Evolutionary conservation across 2,888 invertebrate species (phyloP).

Genomic region (Drosophila parthenogenetica): DNA sequence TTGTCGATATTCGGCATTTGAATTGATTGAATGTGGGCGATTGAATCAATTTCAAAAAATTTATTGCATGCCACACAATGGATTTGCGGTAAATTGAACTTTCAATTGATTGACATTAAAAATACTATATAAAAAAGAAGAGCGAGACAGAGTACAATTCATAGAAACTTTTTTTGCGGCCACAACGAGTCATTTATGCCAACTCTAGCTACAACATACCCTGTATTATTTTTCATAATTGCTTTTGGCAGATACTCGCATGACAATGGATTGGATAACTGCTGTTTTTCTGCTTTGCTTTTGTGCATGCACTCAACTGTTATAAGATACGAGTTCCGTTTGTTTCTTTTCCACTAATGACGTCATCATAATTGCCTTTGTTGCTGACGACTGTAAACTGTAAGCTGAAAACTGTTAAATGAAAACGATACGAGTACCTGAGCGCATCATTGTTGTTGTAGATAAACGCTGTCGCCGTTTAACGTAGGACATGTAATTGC

Average conservation of each 20-base stretch:
- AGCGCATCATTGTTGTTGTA: constrained; percentile 47
- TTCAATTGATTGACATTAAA: constrained; percentile 43
- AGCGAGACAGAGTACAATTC: background rate
- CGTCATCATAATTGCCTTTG: constrained; percentile 68
- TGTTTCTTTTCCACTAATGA: constrained; percentile 60
- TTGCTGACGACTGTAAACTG: constrained; percentile 22
- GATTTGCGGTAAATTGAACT: constrained; percentile 67
- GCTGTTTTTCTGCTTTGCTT: background rate
- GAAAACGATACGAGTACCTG: constrained; percentile 61
- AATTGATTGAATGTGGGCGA: constrained; percentile 71
- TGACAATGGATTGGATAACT: background rate
- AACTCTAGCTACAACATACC: background rate
- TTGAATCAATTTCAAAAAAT: constrained; percentile 61
- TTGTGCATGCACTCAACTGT: constrained; percentile 48
- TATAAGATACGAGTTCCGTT: constrained; percentile 58
- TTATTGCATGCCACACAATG: constrained; percentile 57
- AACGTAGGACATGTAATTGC: constrained; percentile 63
- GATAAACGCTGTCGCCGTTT: constrained; percentile 61
- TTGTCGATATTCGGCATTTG: constrained; percentile 66
- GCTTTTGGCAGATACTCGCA: background rate
- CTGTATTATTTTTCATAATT: background rate
- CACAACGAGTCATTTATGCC: background rate
- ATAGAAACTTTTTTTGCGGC: too few species aligned
- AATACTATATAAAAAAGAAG: constrained; percentile 8
- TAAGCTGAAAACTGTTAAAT: constrained; percentile 7